Percentiles rank a stretch among this genome's conserved stretches.
Conservation (phyloP, 2,888 invertebrate species). For the Plebejus argus region DNA sequence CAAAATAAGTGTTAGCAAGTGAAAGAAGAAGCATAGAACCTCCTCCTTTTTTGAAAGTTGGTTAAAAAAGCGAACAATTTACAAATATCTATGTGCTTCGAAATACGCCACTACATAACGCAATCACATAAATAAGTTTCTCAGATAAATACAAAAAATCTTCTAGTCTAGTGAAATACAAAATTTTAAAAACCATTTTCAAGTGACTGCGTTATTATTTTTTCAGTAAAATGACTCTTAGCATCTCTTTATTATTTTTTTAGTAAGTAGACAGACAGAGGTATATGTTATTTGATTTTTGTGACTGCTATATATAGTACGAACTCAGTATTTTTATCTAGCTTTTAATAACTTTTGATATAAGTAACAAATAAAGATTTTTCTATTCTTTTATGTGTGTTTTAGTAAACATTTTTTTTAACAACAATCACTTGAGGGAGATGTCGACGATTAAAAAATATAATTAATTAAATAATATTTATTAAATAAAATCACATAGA, state of each 20-base stretch:
- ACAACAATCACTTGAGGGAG: neutral
- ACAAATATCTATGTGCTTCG: too few relatives aligned
- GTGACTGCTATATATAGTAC: neutral
- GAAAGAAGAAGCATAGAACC: too few relatives aligned
- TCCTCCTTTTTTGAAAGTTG: too few relatives aligned
- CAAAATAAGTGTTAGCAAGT: too few relatives aligned
- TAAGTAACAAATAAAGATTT: conserved; percentile 29
- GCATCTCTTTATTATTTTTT: neutral
- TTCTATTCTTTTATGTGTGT: conserved; percentile 24
- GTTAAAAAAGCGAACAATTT: too few relatives aligned
- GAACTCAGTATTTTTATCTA: neutral
- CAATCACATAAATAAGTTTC: too few relatives aligned
- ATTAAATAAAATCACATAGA: conserved; percentile 40
- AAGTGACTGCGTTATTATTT: too few relatives aligned
- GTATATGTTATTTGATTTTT: neutral
- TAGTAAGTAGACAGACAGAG: neutral
- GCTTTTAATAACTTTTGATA: conserved; percentile 17
- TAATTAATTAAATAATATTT: conserved; percentile 35
- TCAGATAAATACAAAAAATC: too few relatives aligned
- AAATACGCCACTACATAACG: too few relatives aligned
- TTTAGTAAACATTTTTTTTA: neutral
- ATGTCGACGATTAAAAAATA: neutral
- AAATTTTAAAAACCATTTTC: too few relatives aligned
- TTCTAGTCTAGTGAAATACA: too few relatives aligned
- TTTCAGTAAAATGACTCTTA: too few relatives aligned